Conservation (phyloP, 2,888 invertebrate genomes). For the Corythucha ciliata region DNA sequence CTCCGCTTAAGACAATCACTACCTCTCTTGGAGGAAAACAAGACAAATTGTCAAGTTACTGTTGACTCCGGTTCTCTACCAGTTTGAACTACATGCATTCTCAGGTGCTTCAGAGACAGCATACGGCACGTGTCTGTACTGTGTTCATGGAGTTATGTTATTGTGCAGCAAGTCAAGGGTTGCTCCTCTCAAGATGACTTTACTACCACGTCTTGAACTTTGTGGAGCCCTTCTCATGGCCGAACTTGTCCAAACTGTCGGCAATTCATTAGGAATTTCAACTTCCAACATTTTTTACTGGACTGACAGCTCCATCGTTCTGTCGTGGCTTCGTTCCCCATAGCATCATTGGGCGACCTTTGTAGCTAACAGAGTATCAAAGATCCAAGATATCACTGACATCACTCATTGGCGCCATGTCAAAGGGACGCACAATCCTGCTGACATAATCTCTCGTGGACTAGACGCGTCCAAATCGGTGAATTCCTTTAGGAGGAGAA, state of each 20-base stretch:
- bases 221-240: slow-evolving; percentile 26
- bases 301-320: too few species aligned
- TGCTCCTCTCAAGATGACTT: slow-evolving; percentile 23
- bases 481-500: too few species aligned
- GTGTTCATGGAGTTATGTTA: neutral
- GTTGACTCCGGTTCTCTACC: neutral
- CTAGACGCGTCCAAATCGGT: slow-evolving; percentile 1
- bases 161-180: slow-evolving; percentile 24
- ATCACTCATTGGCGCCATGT: slow-evolving; percentile 16
- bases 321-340: neutral
- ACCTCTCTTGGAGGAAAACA: neutral
- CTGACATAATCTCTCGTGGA: slow-evolving; percentile 20
- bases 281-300: too few species aligned
- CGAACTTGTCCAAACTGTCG: slow-evolving; percentile 5
- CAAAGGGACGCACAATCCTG: slow-evolving; percentile 7
- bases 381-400: slow-evolving; percentile 10
- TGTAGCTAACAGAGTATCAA: slow-evolving; percentile 19
- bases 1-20: neutral
- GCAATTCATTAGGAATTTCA: slow-evolving; percentile 1
- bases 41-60: neutral
- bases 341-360: slow-evolving; percentile 17
- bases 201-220: slow-evolving; percentile 27
- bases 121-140: slow-evolving; percentile 11
- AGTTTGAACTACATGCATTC: slow-evolving; percentile 23
- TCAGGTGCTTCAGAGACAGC: slow-evolving; percentile 27